Base-by-base conservation (phyloP, 1,140 invertebrate genomes). In the Drosophila athabasca region DNA sequence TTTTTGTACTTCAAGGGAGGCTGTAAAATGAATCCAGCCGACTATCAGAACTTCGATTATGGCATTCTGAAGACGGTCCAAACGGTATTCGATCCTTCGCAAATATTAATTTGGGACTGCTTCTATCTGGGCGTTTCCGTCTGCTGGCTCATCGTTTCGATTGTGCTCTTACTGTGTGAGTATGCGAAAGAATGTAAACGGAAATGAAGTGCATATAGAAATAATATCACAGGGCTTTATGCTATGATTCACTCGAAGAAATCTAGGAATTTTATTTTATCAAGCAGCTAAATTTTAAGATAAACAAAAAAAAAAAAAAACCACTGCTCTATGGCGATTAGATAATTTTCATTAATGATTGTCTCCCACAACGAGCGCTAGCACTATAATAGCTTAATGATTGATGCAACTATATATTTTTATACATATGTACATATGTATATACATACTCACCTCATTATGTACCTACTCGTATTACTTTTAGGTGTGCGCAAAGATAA, bases 41-140 rank as follows among this genome's bases (percentile, higher is more conserved):
- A 59, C 6, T 85, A 83, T 53, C 83, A 88, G 31, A 59, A 57
- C 48, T 89, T 70, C 45, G 22, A 90, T 45, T 17, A 7, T 2
- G 70, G 51, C 1, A 31, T 72, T 3, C 15, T 91, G n/a, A 4
- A 70, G 0, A 0, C 6, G 3, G 90, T 90, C 2, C 0, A 45
- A 2, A 90, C 79, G 0, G 77, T 91, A 0, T 78, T 91, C 2
- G 62, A 90, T 68, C 65, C 90, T 3, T 53, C 65, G 0, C 72
- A 90, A 54, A 24, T 90, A 5, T 6, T 91, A 13, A 68, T 90
- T 41, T 91, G 90, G 90, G 67, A 81, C 48, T 76, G 79, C 26
- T 85, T 91, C 2, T 91, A 91, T 57, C 52, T 91, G 39, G 90
- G 64, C 2, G 62, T 90, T 1, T 72, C 77, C 0, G 83, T 89